Evolutionary conservation across 2,113 vertebrate species (phyloP).

Genomic region (Tragelaphus buxtoni): DNA sequence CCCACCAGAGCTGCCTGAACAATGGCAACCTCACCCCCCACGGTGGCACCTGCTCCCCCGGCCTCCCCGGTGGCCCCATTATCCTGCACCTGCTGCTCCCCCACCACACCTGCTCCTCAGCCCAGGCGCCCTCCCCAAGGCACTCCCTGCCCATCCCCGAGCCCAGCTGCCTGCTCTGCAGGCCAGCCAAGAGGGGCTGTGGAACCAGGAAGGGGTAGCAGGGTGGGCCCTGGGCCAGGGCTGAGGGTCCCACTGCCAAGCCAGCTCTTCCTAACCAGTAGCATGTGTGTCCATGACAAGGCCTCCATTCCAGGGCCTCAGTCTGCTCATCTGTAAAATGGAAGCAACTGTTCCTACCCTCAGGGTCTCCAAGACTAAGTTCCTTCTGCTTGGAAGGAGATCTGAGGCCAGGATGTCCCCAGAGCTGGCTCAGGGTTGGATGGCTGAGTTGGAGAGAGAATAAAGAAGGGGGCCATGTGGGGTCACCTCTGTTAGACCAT

Average conservation of each 20-base stretch:
- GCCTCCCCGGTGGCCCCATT: constrained; percentile 47
- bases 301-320: neutral
- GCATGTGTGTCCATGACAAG: neutral
- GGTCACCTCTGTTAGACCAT: neutral
- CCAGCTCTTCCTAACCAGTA: neutral
- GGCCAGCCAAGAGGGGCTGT: neutral
- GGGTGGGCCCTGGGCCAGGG: neutral
- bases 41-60: constrained; percentile 53
- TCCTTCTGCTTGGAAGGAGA: neutral
- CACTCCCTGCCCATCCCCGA: neutral
- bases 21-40: constrained; percentile 33
- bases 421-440: neutral
- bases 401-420: neutral
- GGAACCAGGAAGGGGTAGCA: neutral
- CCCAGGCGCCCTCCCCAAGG: neutral
- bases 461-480: neutral
- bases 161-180: constrained; percentile 53
- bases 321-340: neutral
- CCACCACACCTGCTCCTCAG: neutral
- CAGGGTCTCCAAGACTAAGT: neutral
- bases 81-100: neutral
- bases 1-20: neutral
- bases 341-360: neutral
- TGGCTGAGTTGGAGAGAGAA: neutral
- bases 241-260: neutral